Base-by-base conservation (phyloP, 2,888 invertebrate genomes). In the Eristalis arbustorum region DNA sequence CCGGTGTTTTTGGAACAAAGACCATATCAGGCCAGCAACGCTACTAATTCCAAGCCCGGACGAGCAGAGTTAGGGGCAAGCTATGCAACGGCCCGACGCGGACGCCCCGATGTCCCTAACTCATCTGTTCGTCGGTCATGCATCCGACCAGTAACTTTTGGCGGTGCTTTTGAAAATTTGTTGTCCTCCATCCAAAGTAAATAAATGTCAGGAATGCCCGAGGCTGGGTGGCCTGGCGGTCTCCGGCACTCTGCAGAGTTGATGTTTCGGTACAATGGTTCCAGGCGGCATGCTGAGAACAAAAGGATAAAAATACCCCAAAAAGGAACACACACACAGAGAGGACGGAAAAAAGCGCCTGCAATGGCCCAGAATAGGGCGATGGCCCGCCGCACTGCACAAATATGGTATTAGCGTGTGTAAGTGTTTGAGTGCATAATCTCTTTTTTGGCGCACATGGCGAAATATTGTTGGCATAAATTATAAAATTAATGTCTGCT, bases 381-480 rank as follows among this genome's bases (percentile, higher is more conserved):
- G 81, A 77, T 74, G 85, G 77, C 82, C 81, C 85, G 82, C 87
- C 78, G 83, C 82, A 83, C 87, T 83, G 83, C 87, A 82, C 82
- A 87, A 87, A 87, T 87, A 87, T 82, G 78, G 82, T 87, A 81
- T 87, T 78, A 82, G 82, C 78, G 82, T 83, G 78, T 83, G 87
- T 87, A 79, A 79, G 87, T 83, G 67, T 87, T 68, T 83, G 83
- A 83, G 75, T 78, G 83, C 78, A 87, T 83, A 87, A 83, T 87
- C 87, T 78, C 83, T 87, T 87, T 85, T 87, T 87, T 87, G 87
- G 87, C 87, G 82, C 87, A 79, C 87, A 87, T 87, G 78, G 87
- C 87, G 78, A 87, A 87, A 87, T 87, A 87, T 87, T 87, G 87
- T 87, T 83, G 83, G 87, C 83, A 87, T 87, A 87, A 87, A 87